Evolutionary conservation across 2,797 vertebrate species (phyloP).

Genomic region (Enteromius fasciolatus): DNA sequence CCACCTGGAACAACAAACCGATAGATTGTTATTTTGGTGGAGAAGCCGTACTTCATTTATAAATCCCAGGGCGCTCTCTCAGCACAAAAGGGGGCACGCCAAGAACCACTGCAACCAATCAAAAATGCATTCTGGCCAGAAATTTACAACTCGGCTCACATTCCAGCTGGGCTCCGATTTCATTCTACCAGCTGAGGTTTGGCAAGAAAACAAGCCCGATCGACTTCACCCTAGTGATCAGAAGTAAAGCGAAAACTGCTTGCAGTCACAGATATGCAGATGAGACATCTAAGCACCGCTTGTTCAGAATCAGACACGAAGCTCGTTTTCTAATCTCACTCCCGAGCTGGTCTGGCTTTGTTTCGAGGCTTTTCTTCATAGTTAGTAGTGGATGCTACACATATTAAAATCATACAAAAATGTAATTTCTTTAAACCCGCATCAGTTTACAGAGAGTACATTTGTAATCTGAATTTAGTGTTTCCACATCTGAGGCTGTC

Average conservation of each 20-base stretch:
- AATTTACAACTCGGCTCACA: conserved; percentile 69
- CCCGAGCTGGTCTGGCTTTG: not conserved
- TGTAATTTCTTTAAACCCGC: not conserved
- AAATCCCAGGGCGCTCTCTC: conserved; percentile 71
- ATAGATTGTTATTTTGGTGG: conserved; percentile 70
- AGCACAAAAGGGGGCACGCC: conserved; percentile 62
- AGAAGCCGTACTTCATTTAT: conserved; percentile 74
- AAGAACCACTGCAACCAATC: conserved; percentile 76
- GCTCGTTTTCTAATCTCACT: not conserved
- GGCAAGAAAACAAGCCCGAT: conserved; percentile 61
- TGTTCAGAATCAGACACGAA: not conserved
- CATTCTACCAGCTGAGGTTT: conserved; percentile 71
- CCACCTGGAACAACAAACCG: conserved; percentile 77
- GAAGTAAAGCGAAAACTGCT: conserved; percentile 52
- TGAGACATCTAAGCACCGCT: not conserved
- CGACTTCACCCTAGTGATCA: conserved; percentile 60
- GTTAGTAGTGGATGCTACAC: not conserved
- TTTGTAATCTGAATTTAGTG: conserved; percentile 22
- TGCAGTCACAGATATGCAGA: not conserved
- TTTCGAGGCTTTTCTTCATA: not conserved
- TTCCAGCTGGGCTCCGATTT: conserved; percentile 65
- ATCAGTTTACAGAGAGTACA: not conserved
- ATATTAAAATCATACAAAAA: not conserved
- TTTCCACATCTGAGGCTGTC: conserved; percentile 26
- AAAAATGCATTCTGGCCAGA: conserved; percentile 69